A percentile compares a stretch with the other conserved stretches of the same genome.
These are phyloP conservation scores for Drosophila bipectinata DNA, from an alignment of 1,140 invertebrate genomes.

Conservation along the genomic window DNA sequence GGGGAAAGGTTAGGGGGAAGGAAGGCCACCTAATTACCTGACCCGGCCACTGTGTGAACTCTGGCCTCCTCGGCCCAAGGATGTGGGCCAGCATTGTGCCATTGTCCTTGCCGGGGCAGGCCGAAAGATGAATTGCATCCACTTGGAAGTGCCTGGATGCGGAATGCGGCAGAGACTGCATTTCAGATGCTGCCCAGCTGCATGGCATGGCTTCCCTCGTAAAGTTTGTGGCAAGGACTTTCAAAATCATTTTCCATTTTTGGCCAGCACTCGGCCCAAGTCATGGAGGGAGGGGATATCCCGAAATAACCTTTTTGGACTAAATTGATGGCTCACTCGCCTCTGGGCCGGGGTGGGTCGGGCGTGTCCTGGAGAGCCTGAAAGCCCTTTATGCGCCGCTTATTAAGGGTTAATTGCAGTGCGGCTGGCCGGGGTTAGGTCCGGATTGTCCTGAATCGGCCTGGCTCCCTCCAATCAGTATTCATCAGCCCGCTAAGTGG, in stretches of 20 bases:
- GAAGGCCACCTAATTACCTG: conserved; percentile 27
- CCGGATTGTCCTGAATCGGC: background rate
- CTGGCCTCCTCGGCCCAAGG: conserved; percentile 11
- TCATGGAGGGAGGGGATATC: too few species aligned
- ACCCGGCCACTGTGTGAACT: conserved; percentile 7
- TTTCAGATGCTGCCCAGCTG: background rate
- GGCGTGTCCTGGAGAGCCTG: background rate
- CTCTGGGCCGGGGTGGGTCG: background rate
- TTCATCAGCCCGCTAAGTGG: background rate
- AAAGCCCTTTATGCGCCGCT: background rate
- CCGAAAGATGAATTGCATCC: background rate
- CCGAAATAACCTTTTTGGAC: background rate
- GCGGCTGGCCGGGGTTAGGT: background rate
- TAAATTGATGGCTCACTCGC: background rate
- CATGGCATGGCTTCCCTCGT: background rate
- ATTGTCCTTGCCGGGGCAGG: background rate
- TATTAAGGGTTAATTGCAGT: background rate
- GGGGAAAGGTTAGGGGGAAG: background rate
- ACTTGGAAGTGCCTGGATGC: background rate
- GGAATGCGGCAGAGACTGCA: background rate
- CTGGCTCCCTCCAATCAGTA: background rate
- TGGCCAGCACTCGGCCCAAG: too few species aligned
- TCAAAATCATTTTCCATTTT: background rate
- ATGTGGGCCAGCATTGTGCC: background rate
- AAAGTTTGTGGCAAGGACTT: background rate